Percentiles rank a stretch among this genome's conserved stretches.
phyloP scores from a whole-genome alignment of 37 sponge, comb jelly and placozoan species.

The Agelas oroides region DNA sequence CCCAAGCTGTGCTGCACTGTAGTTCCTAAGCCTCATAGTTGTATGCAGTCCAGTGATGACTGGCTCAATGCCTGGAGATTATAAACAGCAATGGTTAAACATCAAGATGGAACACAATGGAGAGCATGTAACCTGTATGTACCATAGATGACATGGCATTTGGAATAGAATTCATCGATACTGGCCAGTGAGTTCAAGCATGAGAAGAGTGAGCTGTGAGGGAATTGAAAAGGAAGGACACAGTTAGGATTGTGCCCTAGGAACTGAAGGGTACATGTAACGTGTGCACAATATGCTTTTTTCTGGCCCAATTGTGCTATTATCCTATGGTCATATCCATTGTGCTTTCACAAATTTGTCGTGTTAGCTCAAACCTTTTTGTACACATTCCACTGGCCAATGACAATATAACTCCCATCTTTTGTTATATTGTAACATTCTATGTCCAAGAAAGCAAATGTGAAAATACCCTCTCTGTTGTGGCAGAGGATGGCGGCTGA shows the following conservation, averaged over 20 bases:
- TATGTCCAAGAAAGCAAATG: no score
- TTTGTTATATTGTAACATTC: no score
- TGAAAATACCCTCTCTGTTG: no score
- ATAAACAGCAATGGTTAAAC: neutral
- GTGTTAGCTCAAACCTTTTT: no score
- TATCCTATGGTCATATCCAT: no score
- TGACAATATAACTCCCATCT: no score
- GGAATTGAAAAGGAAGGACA: neutral
- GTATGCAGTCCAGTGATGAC: constrained; percentile 42
- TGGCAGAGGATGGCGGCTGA: no score
- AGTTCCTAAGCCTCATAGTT: constrained; percentile 30
- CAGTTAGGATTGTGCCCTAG: neutral
- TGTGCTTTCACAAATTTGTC: no score
- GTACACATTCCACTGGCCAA: no score
- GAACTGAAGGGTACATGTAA: no score
- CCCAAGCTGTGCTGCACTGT: constrained; percentile 43
- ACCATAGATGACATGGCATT: constrained; percentile 73
- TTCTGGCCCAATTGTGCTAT: no score
- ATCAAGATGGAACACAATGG: neutral
- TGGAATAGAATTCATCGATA: constrained; percentile 57
- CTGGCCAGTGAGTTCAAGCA: constrained; percentile 50
- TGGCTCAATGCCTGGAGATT: constrained; percentile 56
- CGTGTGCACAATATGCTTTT: no score
- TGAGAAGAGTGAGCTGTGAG: constrained; percentile 45
- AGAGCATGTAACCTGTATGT: constrained; percentile 19